Percentiles rank a stretch among this genome's conserved stretches.
These are phyloP conservation scores for Peromyscus maniculatus DNA, from an alignment of 2,113 vertebrate species.

Conservation along the genomic window DNA sequence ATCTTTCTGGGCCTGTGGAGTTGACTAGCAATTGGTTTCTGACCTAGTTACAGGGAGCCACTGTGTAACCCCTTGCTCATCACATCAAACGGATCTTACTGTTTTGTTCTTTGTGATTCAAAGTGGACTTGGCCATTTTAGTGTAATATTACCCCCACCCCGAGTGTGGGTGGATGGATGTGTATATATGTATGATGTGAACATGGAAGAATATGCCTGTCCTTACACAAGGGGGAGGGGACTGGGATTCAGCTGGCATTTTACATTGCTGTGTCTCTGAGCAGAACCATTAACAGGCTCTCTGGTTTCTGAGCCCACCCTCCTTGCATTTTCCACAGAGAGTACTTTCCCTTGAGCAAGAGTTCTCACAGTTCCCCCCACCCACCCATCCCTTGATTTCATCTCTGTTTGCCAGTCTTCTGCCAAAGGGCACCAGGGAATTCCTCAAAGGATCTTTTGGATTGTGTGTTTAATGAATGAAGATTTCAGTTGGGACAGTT, in stretches of 20 bases:
- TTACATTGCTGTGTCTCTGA: not conserved
- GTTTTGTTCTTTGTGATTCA: not conserved
- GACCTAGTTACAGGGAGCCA: conserved; percentile 72
- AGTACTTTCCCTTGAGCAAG: not conserved
- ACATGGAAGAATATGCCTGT: rapidly evolving
- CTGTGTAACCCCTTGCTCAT: conserved; percentile 7
- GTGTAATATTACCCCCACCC: not conserved
- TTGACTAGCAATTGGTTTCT: conserved; percentile 76
- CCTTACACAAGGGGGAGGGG: not conserved
- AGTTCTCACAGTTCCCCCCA: not conserved
- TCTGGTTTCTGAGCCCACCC: not conserved
- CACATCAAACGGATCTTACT: not conserved
- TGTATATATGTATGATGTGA: not conserved
- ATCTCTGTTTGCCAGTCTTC: conserved; percentile 33
- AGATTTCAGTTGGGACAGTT: not conserved
- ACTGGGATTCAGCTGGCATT: not conserved
- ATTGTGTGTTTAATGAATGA: conserved; percentile 15
- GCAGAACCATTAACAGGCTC: not conserved
- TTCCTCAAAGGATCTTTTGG: conserved; percentile 58
- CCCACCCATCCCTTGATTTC: not conserved
- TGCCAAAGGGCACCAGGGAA: conserved; percentile 11
- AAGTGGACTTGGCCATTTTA: not conserved
- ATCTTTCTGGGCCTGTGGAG: conserved; percentile 73
- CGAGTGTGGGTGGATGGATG: not conserved
- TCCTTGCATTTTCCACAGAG: conserved; percentile 5